Base-by-base conservation (phyloP, 23 tunicate genomes). In the Trididemnum miniatum region DNA sequence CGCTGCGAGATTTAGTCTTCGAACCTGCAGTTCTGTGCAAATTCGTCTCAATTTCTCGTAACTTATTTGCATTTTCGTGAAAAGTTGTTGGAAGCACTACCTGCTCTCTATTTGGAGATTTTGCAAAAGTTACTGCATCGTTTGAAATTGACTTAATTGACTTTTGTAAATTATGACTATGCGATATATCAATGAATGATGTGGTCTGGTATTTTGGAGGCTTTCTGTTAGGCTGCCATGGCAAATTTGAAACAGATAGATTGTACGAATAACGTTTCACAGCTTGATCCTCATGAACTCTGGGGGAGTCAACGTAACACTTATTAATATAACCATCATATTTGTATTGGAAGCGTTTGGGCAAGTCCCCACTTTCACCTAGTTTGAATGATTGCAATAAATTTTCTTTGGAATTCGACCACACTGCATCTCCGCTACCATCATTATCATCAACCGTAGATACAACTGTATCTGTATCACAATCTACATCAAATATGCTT, bases 191-290 rank as follows among this genome's bases (percentile, higher is more conserved):
- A 65, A 85, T 85, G 37, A 85, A 85, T 7, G 82, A 76, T 26
- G 89, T 85, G 33, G 82, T 85, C 40, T 77, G 66, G 49, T 51
- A 85, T 49, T 65, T 77, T 1, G n/a, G 24, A 28, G 59, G 44
- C 3, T 65, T 65, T 2, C 36, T 65, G 0, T 85, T n/a, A 1
- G 0, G 1, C 0, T 82, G 89, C 20, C 65, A 49, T 66, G 80
- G 77, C 1, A 31, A 0, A 20, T 44, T 26, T 30, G 57, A 15
- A 24, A 20, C 34, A 18, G 82, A 65, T 2, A 85, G 67, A 39
- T 85, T 85, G 67, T 85, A 85, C 0, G 89, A 85, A 85, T 65
- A 85, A 7, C n/a, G 59, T 54, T 34, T 63, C 2, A 65, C 59
- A 1, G 31, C 32, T 35, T 63, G 52, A 18, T 52, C 67, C 20